Evolutionary conservation across 2,888 invertebrate genomes (phyloP).

Genomic region (Agriopis aurantiaria): DNA sequence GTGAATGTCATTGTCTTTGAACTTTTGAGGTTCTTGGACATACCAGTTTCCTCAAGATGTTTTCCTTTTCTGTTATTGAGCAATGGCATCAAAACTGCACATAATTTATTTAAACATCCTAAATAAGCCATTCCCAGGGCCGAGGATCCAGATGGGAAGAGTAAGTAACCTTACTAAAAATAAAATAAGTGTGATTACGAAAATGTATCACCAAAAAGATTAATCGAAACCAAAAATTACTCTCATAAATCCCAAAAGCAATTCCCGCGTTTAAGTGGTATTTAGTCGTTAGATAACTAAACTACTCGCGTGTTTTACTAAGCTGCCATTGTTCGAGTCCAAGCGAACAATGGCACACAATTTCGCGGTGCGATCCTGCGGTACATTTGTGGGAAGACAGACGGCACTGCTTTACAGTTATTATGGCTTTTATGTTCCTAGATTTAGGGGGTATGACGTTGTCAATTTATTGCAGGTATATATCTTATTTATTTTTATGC

Average conservation of each 20-base stretch:
- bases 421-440: slow-evolving; percentile 29
- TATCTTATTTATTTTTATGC: neutral
- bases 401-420: slow-evolving; percentile 28
- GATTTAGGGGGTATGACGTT: slow-evolving; percentile 10
- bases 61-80: too few relatives aligned
- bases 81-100: too few relatives aligned
- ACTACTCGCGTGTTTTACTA: slow-evolving; percentile 48
- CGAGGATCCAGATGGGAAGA: too few relatives aligned
- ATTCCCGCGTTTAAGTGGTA: slow-evolving; percentile 44
- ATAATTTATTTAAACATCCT: too few relatives aligned
- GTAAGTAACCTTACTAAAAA: too few relatives aligned
- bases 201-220: neutral
- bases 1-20: too few relatives aligned
- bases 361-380: slow-evolving; percentile 58
- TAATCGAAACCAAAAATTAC: slow-evolving; percentile 21
- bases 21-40: too few relatives aligned
- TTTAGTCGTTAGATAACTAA: slow-evolving; percentile 69
- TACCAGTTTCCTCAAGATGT: too few relatives aligned
- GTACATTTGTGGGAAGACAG: slow-evolving; percentile 43
- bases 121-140: too few relatives aligned
- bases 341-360: slow-evolving; percentile 65
- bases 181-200: neutral
- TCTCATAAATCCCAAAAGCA: slow-evolving; percentile 23
- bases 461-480: slow-evolving; percentile 29
- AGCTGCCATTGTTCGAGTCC: slow-evolving; percentile 62